These are phyloP conservation scores for Ceramica pisi DNA, from an alignment of 2,888 invertebrate species.

Conservation along the genomic window DNA sequence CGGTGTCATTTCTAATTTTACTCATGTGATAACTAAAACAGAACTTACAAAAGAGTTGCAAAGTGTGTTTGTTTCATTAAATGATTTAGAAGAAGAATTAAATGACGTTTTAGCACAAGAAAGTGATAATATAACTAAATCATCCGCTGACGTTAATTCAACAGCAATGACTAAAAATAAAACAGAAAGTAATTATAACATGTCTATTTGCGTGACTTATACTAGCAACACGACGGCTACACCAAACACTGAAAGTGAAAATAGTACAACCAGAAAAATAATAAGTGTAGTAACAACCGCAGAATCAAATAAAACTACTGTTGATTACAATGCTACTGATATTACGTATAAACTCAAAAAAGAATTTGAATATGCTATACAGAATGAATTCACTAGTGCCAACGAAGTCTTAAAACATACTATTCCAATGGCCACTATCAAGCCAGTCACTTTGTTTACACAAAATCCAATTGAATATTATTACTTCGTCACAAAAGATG, in stretches of 20 bases:
- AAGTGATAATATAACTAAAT: not conserved
- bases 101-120: slow-evolving; percentile 12
- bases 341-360: not conserved
- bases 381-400: not conserved
- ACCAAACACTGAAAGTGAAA: not conserved
- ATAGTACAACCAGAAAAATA: not conserved
- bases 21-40: not conserved
- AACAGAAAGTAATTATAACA: not conserved
- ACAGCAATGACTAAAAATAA: not conserved
- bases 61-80: not conserved
- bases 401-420: not conserved
- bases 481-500: not conserved
- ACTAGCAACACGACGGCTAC: not conserved
- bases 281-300: not conserved
- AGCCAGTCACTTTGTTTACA: not conserved
- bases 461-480: not conserved
- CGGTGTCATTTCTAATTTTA: slow-evolving; percentile 1
- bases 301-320: slow-evolving; percentile 4
- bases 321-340: not conserved
- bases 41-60: not conserved
- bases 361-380: not conserved
- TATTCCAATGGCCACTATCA: not conserved
- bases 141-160: not conserved
- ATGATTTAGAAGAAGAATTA: slow-evolving; percentile 12
- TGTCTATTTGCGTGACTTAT: not conserved